Evolutionary conservation across 2,888 invertebrate species (phyloP).

Genomic region (Oxytorus armatus): DNA sequence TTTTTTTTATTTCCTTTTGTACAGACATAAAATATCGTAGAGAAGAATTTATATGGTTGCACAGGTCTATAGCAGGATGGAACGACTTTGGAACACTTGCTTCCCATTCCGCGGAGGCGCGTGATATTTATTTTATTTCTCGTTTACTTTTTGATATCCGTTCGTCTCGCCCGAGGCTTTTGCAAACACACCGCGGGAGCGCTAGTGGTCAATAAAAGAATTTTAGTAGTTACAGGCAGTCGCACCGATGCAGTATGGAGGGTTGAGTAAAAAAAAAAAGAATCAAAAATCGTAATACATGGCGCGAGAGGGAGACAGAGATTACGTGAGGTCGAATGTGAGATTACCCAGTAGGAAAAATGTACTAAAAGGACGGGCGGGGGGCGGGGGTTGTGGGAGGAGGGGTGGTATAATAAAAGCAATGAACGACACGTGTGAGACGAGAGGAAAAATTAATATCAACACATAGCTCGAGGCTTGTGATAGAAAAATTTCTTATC

Average conservation of each 20-base stretch:
- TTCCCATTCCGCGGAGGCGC: no score
- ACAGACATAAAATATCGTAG: no score
- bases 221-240: constrained; percentile 44
- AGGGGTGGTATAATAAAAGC: constrained; percentile 22
- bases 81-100: no score
- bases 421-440: background rate
- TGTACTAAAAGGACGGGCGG: no score
- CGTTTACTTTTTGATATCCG: constrained; percentile 55
- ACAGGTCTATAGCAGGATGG: no score
- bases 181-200: constrained; percentile 22
- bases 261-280: constrained; percentile 1
- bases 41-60: no score
- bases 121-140: no score
- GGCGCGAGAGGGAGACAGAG: background rate
- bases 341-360: background rate
- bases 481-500: background rate
- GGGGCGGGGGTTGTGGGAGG: no score
- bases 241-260: constrained; percentile 6
- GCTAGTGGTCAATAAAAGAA: constrained; percentile 41
- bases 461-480: constrained; percentile 11
- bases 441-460: background rate
- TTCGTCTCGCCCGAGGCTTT: constrained; percentile 29
- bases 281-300: constrained; percentile 45
- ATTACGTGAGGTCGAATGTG: background rate
- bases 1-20: no score